phyloP scores from a whole-genome alignment of 2,888 invertebrate species.

The Tridacna gigas region DNA sequence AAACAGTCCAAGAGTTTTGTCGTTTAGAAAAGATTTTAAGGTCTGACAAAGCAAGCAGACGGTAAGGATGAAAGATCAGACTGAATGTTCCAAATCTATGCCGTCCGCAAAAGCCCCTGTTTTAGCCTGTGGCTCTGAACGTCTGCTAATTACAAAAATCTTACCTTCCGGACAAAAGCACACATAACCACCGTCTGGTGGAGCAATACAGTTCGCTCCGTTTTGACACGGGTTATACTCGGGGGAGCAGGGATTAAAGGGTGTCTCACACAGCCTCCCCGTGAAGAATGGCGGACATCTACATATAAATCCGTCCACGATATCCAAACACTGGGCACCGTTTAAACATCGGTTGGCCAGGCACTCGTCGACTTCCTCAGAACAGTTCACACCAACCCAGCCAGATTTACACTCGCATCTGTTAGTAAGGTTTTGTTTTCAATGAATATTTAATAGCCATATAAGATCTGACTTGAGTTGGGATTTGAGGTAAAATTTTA shows the following conservation, averaged over 20 bases:
- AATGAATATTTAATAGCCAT: no score
- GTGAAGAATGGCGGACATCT: slow-evolving; percentile 57
- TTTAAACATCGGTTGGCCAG: slow-evolving; percentile 41
- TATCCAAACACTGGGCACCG: slow-evolving; percentile 43
- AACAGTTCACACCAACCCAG: slow-evolving; percentile 48
- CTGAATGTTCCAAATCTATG: no score
- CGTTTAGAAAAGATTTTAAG: no score
- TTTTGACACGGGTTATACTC: slow-evolving; percentile 57
- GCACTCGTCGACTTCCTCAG: slow-evolving; percentile 53
- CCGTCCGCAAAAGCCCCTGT: no score
- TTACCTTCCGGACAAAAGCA: slow-evolving; percentile 47
- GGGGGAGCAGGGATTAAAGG: slow-evolving; percentile 48
- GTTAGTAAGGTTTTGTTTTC: background rate
- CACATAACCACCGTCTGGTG: slow-evolving; percentile 50
- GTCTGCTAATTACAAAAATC: background rate
- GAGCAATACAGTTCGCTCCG: slow-evolving; percentile 41
- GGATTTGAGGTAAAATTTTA: no score
- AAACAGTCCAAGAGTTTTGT: no score
- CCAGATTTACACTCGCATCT: slow-evolving; percentile 46
- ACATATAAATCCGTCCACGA: slow-evolving; percentile 41
- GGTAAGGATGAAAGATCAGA: no score
- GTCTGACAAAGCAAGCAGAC: no score
- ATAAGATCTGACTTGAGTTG: no score
- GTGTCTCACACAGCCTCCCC: slow-evolving; percentile 45
- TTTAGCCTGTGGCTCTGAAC: no score